Evolutionary conservation across 2,888 invertebrate genomes (phyloP).

Genomic region (Aradus depressus): DNA sequence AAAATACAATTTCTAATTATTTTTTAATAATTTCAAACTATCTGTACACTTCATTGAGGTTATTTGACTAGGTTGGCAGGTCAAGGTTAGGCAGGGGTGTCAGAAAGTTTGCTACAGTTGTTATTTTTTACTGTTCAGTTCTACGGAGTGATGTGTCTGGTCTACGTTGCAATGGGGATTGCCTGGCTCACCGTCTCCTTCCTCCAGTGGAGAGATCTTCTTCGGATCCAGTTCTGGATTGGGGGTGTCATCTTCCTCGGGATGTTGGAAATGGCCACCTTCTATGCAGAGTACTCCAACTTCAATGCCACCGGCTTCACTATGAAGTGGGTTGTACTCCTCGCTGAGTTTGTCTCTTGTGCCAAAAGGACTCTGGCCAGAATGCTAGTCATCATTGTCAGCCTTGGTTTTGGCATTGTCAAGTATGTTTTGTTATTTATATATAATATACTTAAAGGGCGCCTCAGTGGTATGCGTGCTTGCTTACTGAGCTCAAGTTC

Average conservation of each 20-base stretch:
- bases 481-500: no score
- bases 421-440: no score
- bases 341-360: conserved; percentile 85
- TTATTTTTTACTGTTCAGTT: conserved; percentile 53
- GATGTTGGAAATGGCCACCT: conserved; percentile 78
- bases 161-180: conserved; percentile 71
- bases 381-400: conserved; percentile 89
- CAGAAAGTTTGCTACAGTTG: conserved; percentile 15
- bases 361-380: conserved; percentile 81
- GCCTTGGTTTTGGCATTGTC: conserved; percentile 89
- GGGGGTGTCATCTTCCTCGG: conserved; percentile 77
- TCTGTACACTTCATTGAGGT: neutral
- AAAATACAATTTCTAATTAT: neutral
- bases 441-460: no score
- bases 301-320: conserved; percentile 56
- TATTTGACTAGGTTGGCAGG: no score
- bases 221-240: conserved; percentile 93
- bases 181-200: conserved; percentile 75
- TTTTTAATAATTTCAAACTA: conserved; percentile 1
- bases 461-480: no score
- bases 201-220: conserved; percentile 78
- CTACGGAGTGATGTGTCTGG: conserved; percentile 79
- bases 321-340: conserved; percentile 59
- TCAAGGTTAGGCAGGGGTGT: no score
- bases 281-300: conserved; percentile 66